These are phyloP conservation scores for Bucco capensis DNA, from an alignment of 2,113 vertebrate species.

Conservation along the genomic window DNA sequence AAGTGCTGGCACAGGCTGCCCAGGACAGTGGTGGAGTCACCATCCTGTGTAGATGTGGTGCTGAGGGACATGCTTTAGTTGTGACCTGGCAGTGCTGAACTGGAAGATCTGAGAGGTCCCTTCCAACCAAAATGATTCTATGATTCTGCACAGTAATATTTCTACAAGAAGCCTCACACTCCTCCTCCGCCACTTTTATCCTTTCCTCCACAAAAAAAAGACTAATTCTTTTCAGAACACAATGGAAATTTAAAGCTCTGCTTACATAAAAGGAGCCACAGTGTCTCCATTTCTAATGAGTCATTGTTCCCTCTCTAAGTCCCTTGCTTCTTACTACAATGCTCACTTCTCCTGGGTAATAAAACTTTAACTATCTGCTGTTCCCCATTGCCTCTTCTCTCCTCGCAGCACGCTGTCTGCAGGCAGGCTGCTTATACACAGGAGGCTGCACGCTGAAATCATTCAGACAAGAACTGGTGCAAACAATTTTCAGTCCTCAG, in stretches of 20 bases:
- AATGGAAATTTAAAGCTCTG: constrained; percentile 43
- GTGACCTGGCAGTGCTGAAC: background rate
- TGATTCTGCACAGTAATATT: background rate
- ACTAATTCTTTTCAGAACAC: constrained; percentile 45
- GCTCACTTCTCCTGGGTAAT: constrained; percentile 48
- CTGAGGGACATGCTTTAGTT: background rate
- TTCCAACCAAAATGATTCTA: background rate
- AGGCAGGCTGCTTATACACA: background rate
- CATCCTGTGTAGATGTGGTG: background rate
- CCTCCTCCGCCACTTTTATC: background rate
- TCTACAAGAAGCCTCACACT: background rate
- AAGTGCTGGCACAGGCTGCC: background rate
- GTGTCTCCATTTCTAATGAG: constrained; percentile 60
- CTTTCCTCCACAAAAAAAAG: background rate
- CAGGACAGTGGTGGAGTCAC: background rate
- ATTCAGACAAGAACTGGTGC: background rate
- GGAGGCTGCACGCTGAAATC: constrained; percentile 24
- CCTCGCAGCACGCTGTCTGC: background rate
- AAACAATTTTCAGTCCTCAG: background rate
- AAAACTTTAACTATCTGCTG: constrained; percentile 56
- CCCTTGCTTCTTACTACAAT: constrained; percentile 23
- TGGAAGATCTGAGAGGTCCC: background rate
- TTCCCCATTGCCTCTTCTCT: background rate
- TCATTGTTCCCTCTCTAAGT: constrained; percentile 42
- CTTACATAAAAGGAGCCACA: constrained; percentile 34